phyloP scores from a whole-genome alignment of 2,113 vertebrate species.

The Amblyopsis rosae region DNA sequence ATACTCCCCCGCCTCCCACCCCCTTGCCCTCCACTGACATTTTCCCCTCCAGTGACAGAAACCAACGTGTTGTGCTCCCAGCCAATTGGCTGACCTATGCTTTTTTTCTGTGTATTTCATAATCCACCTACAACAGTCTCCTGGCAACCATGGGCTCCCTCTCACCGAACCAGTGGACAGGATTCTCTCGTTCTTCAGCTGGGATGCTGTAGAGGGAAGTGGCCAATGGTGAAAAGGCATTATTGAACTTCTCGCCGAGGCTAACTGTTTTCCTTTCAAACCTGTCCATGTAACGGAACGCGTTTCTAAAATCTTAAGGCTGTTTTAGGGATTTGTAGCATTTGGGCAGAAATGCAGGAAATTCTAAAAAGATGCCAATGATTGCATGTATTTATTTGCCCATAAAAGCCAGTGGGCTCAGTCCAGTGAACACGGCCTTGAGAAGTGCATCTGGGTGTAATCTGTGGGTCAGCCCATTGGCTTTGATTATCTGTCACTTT shows the following conservation, averaged over 20 bases:
- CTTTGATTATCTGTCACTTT: slow-evolving; percentile 69
- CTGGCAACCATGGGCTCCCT: slow-evolving; percentile 54
- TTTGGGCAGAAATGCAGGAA: slow-evolving; percentile 12
- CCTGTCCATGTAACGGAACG: not conserved
- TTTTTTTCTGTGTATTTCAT: slow-evolving; percentile 46
- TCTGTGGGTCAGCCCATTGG: slow-evolving; percentile 34
- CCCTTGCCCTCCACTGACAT: slow-evolving; percentile 57
- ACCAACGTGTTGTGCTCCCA: slow-evolving; percentile 37
- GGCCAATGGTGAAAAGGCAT: slow-evolving; percentile 29
- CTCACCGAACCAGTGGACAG: not conserved
- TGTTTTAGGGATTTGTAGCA: not conserved
- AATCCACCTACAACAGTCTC: slow-evolving; percentile 66
- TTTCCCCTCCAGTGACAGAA: slow-evolving; percentile 51
- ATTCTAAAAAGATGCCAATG: slow-evolving; percentile 14
- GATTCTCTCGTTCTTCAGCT: slow-evolving; percentile 18
- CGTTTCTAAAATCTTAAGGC: slow-evolving; percentile 5
- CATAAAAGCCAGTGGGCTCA: slow-evolving; percentile 43
- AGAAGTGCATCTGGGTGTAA: slow-evolving; percentile 19
- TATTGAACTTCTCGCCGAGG: slow-evolving; percentile 11
- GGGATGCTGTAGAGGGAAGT: slow-evolving; percentile 12
- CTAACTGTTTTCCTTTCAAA: not conserved
- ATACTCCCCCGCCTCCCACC: not conserved
- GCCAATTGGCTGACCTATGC: slow-evolving; percentile 47
- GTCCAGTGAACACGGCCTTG: slow-evolving; percentile 45
- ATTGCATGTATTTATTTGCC: slow-evolving; percentile 42